Conservation (phyloP, 1,140 invertebrate genomes). For the Drosophila murphyi region DNA sequence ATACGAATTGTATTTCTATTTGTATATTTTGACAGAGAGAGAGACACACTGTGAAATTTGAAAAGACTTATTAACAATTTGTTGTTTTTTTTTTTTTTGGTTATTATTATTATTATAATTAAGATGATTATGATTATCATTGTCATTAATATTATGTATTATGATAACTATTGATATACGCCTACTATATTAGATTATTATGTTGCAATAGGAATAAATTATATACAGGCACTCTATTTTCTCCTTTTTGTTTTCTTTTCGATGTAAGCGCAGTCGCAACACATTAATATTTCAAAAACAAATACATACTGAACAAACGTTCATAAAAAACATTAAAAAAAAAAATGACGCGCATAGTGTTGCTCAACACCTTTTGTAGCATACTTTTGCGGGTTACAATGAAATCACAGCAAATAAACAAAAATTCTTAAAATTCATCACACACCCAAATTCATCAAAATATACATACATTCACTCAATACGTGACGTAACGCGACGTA, state of each 20-base stretch:
- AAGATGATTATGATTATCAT: slow-evolving; percentile 51
- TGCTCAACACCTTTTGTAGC: slow-evolving; percentile 13
- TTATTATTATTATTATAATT: slow-evolving; percentile 54
- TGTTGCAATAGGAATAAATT: slow-evolving; percentile 37
- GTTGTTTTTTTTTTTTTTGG: slow-evolving; percentile 65
- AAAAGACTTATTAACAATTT: slow-evolving; percentile 81
- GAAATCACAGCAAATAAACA: background rate
- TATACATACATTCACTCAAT: slow-evolving; percentile 22
- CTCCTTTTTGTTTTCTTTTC: slow-evolving; percentile 21
- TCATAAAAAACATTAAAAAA: background rate
- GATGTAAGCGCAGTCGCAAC: slow-evolving; percentile 24
- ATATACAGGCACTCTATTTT: slow-evolving; percentile 30
- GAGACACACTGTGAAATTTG: slow-evolving; percentile 81
- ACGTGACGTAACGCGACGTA: slow-evolving; percentile 18
- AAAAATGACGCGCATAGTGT: slow-evolving; percentile 3
- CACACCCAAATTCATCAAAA: slow-evolving; percentile 1
- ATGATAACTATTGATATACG: slow-evolving; percentile 42
- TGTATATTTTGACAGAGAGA: slow-evolving; percentile 65
- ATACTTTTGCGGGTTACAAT: slow-evolving; percentile 31
- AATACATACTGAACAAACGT: background rate
- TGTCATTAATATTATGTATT: slow-evolving; percentile 34
- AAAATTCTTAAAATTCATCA: background rate
- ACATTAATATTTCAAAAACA: slow-evolving; percentile 1
- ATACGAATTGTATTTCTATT: slow-evolving; percentile 61
- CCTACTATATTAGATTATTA: slow-evolving; percentile 40